Evolutionary conservation across 2,888 invertebrate genomes (phyloP).

Genomic region (Euzetes globulus): DNA sequence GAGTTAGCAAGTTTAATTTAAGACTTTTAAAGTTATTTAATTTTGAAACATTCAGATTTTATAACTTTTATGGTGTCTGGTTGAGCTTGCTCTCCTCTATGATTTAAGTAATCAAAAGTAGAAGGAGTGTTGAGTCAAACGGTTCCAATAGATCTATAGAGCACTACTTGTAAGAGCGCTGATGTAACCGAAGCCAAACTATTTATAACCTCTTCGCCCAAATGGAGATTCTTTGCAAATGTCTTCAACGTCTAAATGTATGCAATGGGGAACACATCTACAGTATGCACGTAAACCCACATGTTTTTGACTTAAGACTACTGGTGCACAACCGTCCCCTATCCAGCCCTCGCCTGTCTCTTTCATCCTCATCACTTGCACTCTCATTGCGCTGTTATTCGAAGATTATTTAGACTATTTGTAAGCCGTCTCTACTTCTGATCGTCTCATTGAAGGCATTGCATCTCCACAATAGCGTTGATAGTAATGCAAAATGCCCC

Average conservation of each 20-base stretch:
- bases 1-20: too few species aligned
- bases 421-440: neutral
- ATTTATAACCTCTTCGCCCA: conserved; percentile 24
- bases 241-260: neutral
- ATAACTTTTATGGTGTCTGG: too few species aligned
- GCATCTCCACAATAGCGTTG: neutral
- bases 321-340: neutral
- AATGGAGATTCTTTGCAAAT: conserved; percentile 21
- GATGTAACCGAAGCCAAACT: conserved; percentile 9
- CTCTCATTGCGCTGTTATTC: neutral
- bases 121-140: neutral
- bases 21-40: too few species aligned
- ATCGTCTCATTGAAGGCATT: neutral
- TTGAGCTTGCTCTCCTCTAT: neutral
- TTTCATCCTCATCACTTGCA: conserved; percentile 11
- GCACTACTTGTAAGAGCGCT: neutral
- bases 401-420: neutral
- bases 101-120: neutral
- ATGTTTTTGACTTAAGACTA: conserved; percentile 6
- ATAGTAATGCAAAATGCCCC: conserved; percentile 51
- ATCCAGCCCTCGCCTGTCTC: neutral
- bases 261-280: neutral
- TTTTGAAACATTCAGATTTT: too few species aligned
- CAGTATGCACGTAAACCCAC: conserved; percentile 5
- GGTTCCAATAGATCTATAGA: neutral